phyloP scores from a whole-genome alignment of 2,113 vertebrate genomes.

The Elephantulus edwardii region DNA sequence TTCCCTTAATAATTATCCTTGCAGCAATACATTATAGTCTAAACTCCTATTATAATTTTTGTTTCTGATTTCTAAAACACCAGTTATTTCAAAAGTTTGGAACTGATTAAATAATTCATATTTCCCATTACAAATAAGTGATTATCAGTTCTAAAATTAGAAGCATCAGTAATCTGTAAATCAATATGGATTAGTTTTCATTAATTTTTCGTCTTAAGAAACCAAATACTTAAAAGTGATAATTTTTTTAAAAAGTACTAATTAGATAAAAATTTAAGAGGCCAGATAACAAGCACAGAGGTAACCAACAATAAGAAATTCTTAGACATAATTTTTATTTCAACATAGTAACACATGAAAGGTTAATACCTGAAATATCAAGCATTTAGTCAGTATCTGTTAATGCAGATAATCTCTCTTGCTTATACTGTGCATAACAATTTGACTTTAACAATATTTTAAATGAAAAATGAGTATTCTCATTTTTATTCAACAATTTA shows the following conservation, averaged over 20 bases:
- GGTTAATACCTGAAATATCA: neutral
- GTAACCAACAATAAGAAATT: neutral
- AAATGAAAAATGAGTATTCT: constrained; percentile 19
- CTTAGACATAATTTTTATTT: neutral
- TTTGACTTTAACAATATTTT: neutral
- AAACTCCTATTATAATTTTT: constrained; percentile 83
- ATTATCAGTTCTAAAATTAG: constrained; percentile 71
- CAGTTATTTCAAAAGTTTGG: constrained; percentile 83
- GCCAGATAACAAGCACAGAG: neutral
- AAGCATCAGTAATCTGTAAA: constrained; percentile 52
- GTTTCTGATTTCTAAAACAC: constrained; percentile 82
- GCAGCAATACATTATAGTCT: constrained; percentile 84
- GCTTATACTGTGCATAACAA: neutral
- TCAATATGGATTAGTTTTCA: constrained; percentile 59
- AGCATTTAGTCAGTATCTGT: neutral
- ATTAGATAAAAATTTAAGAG: neutral
- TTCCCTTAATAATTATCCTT: constrained; percentile 88
- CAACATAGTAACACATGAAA: neutral
- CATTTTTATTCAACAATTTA: neutral
- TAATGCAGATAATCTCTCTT: neutral
- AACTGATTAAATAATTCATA: constrained; percentile 81
- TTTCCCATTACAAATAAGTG: constrained; percentile 73
- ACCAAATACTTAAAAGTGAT: constrained; percentile 20
- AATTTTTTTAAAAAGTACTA: constrained; percentile 10
- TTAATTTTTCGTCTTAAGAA: neutral